phyloP scores from a whole-genome alignment of 2,888 invertebrate genomes.

The Invenusta paracnida region DNA sequence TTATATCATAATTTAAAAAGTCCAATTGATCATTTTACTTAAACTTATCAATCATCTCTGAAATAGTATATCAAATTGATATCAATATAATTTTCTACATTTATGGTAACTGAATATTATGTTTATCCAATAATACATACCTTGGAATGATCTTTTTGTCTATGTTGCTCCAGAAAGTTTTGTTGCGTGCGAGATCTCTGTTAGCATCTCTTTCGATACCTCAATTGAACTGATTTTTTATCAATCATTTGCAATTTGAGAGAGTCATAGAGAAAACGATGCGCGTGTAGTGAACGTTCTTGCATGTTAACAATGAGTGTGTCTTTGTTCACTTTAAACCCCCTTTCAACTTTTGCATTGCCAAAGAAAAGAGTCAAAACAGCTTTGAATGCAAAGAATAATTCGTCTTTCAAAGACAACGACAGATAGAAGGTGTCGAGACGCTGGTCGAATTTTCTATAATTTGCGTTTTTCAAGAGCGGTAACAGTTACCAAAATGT shows the following conservation, averaged over 20 bases:
- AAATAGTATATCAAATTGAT: not conserved
- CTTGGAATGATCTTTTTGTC: not conserved
- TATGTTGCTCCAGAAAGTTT: constrained; percentile 3
- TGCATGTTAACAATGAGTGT: constrained; percentile 26
- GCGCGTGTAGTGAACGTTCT: not conserved
- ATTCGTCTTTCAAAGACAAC: constrained; percentile 18
- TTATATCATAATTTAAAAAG: not conserved
- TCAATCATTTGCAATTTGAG: constrained; percentile 19
- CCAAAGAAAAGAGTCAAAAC: not conserved
- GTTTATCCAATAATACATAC: not conserved
- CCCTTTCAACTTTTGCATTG: constrained; percentile 6
- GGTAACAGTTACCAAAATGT: not conserved
- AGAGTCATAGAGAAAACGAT: constrained; percentile 22
- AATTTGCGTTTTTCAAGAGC: not conserved
- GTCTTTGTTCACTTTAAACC: constrained; percentile 1
- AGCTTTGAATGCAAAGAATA: not conserved
- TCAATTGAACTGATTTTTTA: constrained; percentile 14
- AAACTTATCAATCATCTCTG: not conserved
- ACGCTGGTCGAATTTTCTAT: not conserved
- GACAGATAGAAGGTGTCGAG: not conserved
- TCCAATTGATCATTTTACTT: not conserved
- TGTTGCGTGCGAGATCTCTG: not conserved
- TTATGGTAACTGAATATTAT: constrained; percentile 17
- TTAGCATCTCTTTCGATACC: constrained; percentile 10
- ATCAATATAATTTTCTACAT: not conserved